Evolutionary conservation across 2,888 invertebrate genomes (phyloP).

Genomic region (Phania funesta): DNA sequence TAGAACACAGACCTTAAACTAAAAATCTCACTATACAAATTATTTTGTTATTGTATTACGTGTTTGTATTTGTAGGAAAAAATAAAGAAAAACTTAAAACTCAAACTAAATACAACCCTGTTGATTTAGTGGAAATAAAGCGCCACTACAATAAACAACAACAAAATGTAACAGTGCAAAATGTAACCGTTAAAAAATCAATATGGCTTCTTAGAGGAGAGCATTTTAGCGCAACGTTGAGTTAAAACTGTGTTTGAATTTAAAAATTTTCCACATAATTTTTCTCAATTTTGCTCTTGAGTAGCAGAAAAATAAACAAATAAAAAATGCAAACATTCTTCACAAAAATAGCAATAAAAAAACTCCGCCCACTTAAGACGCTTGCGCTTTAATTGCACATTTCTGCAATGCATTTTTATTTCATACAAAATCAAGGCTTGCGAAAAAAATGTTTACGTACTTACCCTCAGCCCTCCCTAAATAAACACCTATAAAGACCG

Average conservation of each 20-base stretch:
- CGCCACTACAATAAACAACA: not conserved
- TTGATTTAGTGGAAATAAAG: conserved; percentile 43
- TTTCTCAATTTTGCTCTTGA: conserved; percentile 36
- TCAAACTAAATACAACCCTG: conserved; percentile 57
- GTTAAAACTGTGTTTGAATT: conserved; percentile 27
- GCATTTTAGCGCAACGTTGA: conserved; percentile 12
- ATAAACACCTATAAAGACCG: conserved; percentile 55
- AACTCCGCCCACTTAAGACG: conserved; percentile 80
- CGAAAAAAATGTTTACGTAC: conserved; percentile 18
- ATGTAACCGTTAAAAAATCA: conserved; percentile 65
- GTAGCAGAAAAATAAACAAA: conserved; percentile 25
- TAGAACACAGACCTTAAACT: not conserved
- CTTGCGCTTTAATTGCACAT: conserved; percentile 70
- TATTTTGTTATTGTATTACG: not conserved
- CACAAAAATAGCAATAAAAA: conserved; percentile 73
- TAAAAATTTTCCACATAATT: conserved; percentile 13
- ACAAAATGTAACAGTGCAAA: not conserved
- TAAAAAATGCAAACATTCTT: conserved; percentile 43
- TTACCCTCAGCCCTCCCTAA: conserved; percentile 53
- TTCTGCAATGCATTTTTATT: conserved; percentile 58
- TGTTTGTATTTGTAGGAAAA: not conserved
- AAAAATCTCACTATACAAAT: conserved; percentile 13
- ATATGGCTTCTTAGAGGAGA: conserved; percentile 68
- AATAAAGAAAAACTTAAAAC: conserved; percentile 33
- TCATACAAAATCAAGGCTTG: conserved; percentile 32